Conservation (phyloP, 2,888 invertebrate genomes). For the Eurytoma adleriae region DNA sequence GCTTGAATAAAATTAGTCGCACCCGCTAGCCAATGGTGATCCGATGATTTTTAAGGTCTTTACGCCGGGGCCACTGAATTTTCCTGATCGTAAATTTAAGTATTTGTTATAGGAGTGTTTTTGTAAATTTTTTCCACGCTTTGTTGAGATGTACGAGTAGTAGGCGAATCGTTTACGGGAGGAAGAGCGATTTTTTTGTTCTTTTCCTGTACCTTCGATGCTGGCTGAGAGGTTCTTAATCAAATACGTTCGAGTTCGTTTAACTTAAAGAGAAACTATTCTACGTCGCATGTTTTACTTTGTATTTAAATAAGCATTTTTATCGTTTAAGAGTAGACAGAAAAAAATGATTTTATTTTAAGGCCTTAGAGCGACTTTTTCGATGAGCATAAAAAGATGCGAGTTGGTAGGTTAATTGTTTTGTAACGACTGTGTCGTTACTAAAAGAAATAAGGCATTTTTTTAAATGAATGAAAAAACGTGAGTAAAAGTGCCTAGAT, state of each 20-base stretch:
- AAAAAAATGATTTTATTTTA: slow-evolving; percentile 30
- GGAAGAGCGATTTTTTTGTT: background rate
- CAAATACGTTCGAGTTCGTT: background rate
- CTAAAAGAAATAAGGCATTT: slow-evolving; percentile 43
- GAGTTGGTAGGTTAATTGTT: background rate
- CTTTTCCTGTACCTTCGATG: slow-evolving; percentile 2
- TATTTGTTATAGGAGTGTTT: background rate
- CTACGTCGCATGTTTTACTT: background rate
- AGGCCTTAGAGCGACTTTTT: slow-evolving; percentile 20
- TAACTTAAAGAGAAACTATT: background rate
- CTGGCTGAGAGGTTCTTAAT: slow-evolving; percentile 18
- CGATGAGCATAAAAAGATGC: background rate
- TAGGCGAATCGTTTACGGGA: too few species aligned
- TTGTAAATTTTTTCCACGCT: background rate
- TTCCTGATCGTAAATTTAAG: too few species aligned
- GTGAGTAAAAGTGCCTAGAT: slow-evolving; percentile 43
- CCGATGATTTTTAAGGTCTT: too few species aligned
- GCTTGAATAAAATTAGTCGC: too few species aligned
- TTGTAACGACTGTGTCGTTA: slow-evolving; percentile 1
- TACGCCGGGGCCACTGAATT: too few species aligned
- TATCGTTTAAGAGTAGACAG: slow-evolving; percentile 20
- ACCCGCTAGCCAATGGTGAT: too few species aligned
- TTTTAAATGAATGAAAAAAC: slow-evolving; percentile 3
- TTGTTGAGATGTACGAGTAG: too few species aligned
- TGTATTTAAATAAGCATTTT: slow-evolving; percentile 42